Evolutionary conservation across 2,113 vertebrate genomes (phyloP), one percentile per base, ranked within the genome.

Genomic region (Melanocharis versteri): DNA sequence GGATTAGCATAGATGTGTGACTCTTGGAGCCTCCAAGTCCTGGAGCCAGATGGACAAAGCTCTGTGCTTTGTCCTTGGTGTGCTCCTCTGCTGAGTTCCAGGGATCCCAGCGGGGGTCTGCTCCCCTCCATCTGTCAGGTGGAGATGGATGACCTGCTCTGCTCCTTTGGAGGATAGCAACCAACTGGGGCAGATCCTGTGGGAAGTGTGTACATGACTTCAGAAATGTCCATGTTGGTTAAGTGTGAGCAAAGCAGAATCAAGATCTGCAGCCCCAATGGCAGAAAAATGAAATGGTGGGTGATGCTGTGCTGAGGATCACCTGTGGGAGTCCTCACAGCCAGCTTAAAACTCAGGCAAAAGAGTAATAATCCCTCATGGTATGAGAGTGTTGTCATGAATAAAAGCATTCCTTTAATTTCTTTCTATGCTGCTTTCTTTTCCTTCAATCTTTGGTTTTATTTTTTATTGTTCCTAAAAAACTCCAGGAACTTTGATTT

Each of bases 41-140:
- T 44, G 69, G 71, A 61, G 37, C 31, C 0, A 0, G 42, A 35
- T 48, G 64, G 66, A 35, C 57, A 68, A 56, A 94, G 66, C 87
- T 64, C 2, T 0, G 1, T 8, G 6, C 21, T 15, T 28, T 51
- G 30, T 39, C 16, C 24, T 70, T 4, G 0, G 12, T 37, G 15
- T 71, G 24, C 42, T 77, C 15, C 13, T 58, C 13, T 89, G 14
- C n/a, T 23, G 47, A 71, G 30, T 83, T 68, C 23, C 9, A 5
- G 0, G 4, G 39, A 17, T 20, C 62, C 72, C 57, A 8, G 5
- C 17, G 23, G 10, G 39, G 27, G 6, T 69, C 37, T 71, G 8
- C 42, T 53, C 70, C 56, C 24, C 15, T 71, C 47, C 0, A 0
- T 33, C 53, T 77, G 40, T 26, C 68, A 39, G 35, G 2, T 73